Conservation (phyloP, 2,797 vertebrate genomes). For the Syndactyla subalaris region DNA sequence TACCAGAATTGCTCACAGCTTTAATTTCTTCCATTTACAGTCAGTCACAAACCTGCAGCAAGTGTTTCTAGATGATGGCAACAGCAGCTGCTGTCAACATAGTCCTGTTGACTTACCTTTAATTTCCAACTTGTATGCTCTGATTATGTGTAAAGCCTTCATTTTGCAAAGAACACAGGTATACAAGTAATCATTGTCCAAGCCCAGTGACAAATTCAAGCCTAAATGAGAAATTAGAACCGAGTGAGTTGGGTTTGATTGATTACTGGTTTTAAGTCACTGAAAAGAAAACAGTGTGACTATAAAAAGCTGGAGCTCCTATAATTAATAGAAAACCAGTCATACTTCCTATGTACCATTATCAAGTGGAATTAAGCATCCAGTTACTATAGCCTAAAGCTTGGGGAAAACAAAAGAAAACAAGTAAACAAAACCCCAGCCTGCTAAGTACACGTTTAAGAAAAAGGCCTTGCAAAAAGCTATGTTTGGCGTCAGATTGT, state of each 20-base stretch:
- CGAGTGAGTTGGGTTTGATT: background rate
- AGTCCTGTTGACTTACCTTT: background rate
- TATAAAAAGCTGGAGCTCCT: background rate
- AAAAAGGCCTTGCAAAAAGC: background rate
- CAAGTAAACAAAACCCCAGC: background rate
- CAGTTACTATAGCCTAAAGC: background rate
- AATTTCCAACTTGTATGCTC: background rate
- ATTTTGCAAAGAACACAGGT: background rate
- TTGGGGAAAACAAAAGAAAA: background rate
- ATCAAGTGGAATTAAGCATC: background rate
- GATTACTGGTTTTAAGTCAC: background rate
- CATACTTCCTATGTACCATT: background rate
- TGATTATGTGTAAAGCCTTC: background rate
- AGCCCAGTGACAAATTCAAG: background rate
- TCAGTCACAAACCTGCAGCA: background rate
- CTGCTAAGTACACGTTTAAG: background rate
- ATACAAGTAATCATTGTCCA: background rate
- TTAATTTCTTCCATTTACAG: background rate
- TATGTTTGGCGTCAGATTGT: background rate
- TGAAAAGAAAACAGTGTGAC: background rate
- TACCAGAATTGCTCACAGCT: background rate
- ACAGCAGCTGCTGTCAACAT: background rate
- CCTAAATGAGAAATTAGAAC: background rate
- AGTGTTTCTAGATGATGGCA: background rate
- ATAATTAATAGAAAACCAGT: background rate